These are phyloP conservation scores for Sinhomidia bicolor DNA, from an alignment of 2,888 invertebrate genomes.

Conservation along the genomic window DNA sequence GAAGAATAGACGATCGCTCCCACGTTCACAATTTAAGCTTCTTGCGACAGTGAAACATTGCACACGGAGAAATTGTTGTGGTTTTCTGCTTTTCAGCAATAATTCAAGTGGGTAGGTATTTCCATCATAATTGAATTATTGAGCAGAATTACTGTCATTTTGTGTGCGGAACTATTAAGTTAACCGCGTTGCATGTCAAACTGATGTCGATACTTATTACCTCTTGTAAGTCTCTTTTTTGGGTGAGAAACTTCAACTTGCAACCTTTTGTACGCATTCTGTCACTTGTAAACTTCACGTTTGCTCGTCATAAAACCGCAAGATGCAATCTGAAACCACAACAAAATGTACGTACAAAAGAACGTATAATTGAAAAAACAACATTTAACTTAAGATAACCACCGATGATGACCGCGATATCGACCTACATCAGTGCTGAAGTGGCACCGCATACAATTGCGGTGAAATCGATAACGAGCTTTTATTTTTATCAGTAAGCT, in stretches of 20 bases:
- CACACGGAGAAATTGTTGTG: constrained; percentile 19
- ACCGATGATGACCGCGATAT: neutral
- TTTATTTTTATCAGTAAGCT: neutral
- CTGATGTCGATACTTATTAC: too few species aligned
- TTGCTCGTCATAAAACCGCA: constrained; percentile 24
- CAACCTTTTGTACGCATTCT: neutral
- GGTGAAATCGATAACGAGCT: constrained; percentile 35
- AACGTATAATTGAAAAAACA: neutral
- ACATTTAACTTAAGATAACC: neutral
- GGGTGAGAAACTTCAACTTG: constrained; percentile 4
- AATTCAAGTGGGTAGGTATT: constrained; percentile 13
- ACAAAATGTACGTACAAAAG: neutral
- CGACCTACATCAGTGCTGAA: constrained; percentile 28
- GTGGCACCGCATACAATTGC: neutral
- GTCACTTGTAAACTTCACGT: constrained; percentile 28
- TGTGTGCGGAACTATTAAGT: neutral
- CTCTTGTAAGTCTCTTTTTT: too few species aligned
- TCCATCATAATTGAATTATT: neutral
- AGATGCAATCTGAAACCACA: constrained; percentile 25
- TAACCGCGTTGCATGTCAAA: neutral
- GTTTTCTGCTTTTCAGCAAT: constrained; percentile 13
- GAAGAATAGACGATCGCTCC: neutral
- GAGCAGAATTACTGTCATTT: neutral
- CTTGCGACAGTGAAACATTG: neutral
- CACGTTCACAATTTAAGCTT: constrained; percentile 31